These are phyloP conservation scores for Oreochromis grahami DNA, from an alignment of 2,797 vertebrate species.

Conservation along the genomic window DNA sequence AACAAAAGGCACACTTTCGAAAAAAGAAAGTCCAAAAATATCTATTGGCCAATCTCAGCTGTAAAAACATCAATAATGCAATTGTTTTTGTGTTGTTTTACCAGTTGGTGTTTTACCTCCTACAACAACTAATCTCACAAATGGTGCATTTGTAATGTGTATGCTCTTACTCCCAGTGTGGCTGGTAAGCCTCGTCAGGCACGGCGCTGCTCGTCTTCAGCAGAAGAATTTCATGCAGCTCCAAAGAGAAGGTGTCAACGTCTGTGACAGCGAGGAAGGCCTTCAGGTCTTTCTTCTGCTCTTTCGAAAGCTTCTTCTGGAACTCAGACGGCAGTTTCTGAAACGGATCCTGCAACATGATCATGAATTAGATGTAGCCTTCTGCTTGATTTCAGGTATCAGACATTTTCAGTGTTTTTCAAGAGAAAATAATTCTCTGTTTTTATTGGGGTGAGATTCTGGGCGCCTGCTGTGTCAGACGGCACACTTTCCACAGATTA, in stretches of 20 bases:
- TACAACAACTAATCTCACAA: neutral
- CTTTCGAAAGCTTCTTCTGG: constrained; percentile 42
- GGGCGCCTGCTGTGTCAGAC: constrained; percentile 13
- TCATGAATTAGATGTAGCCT: neutral
- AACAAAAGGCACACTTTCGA: constrained; percentile 33
- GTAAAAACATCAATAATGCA: neutral
- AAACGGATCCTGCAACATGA: constrained; percentile 67
- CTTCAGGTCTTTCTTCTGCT: constrained; percentile 46
- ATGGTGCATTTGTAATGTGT: neutral
- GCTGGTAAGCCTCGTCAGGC: constrained; percentile 28
- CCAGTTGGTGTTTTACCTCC: constrained; percentile 5
- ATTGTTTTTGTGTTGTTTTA: neutral
- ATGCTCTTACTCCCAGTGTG: constrained; percentile 71
- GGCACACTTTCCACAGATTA: constrained; percentile 42
- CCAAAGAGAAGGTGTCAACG: constrained; percentile 59
- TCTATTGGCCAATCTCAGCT: neutral
- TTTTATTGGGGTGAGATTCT: constrained; percentile 23
- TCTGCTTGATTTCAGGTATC: neutral
- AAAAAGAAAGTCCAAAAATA: neutral
- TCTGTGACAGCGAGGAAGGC: constrained; percentile 65
- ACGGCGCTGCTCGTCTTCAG: constrained; percentile 59
- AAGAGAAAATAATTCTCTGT: neutral
- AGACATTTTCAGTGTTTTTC: neutral
- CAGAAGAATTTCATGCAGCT: constrained; percentile 77
- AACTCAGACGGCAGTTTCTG: constrained; percentile 48